These are phyloP conservation scores for Bubo bubo DNA, from an alignment of 2,113 vertebrate genomes.

Conservation along the genomic window DNA sequence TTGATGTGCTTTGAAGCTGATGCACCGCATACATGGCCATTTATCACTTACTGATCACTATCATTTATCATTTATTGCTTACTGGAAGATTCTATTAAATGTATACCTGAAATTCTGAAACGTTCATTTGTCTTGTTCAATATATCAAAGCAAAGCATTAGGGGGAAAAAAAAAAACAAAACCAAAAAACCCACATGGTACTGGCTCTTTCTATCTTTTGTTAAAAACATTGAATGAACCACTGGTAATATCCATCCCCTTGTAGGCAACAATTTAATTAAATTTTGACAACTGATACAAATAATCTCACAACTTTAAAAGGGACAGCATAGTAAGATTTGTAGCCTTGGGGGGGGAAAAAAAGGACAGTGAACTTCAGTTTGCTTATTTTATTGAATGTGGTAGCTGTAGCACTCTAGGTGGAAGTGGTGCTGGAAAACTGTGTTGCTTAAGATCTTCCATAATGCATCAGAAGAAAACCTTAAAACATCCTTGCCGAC, in stretches of 20 bases:
- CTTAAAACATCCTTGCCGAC: neutral
- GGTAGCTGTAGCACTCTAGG: neutral
- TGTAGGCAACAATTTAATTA: neutral
- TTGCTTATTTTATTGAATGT: neutral
- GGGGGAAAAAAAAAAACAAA: neutral
- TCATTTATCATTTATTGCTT: neutral
- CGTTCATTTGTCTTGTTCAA: neutral
- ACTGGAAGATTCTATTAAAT: neutral
- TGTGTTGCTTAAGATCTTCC: neutral
- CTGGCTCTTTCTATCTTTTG: neutral
- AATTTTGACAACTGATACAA: neutral
- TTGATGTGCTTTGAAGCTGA: neutral
- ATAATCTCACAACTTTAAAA: neutral
- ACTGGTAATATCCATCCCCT: neutral
- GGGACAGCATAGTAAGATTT: neutral
- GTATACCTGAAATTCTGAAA: neutral
- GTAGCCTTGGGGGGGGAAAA: neutral
- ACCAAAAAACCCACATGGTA: neutral
- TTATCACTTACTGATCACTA: neutral
- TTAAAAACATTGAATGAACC: neutral
- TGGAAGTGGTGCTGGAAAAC: neutral
- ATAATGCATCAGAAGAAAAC: neutral
- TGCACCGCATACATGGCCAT: neutral
- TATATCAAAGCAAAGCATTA: neutral
- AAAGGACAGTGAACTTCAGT: neutral